Evolutionary conservation across 37 sponge, comb jelly and placozoan genomes (phyloP).

Genomic region (Axinella damicornis): DNA sequence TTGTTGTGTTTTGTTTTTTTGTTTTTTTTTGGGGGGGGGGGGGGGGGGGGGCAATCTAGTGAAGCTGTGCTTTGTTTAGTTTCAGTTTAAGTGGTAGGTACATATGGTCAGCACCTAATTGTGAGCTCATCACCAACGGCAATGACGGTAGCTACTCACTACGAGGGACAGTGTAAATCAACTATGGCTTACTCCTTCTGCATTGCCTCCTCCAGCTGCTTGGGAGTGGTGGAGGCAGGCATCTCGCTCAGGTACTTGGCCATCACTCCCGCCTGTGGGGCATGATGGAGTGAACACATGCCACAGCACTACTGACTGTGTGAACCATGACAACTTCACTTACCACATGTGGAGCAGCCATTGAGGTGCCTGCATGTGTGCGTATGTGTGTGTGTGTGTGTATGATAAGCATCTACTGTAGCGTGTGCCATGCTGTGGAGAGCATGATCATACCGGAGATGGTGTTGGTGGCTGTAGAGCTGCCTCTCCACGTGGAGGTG

Average conservation of each 20-base stretch:
- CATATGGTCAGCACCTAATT: too few species aligned
- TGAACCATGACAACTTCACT: too few species aligned
- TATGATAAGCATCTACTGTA: too few species aligned
- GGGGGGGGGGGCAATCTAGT: too few species aligned
- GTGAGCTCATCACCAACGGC: too few species aligned
- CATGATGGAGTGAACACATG: too few species aligned
- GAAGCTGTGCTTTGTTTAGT: neutral
- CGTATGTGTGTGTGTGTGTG: neutral
- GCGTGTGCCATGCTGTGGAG: too few species aligned
- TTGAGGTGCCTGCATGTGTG: constrained; percentile 34
- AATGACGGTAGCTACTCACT: too few species aligned
- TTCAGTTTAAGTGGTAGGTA: too few species aligned
- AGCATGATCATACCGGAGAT: constrained; percentile 49
- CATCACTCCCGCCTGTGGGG: neutral
- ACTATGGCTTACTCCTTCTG: neutral
- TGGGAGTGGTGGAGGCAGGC: neutral
- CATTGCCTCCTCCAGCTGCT: neutral
- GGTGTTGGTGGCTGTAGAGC: constrained; percentile 33
- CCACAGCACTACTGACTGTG: too few species aligned
- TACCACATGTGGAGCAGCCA: constrained; percentile 63
- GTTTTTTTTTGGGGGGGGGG: too few species aligned
- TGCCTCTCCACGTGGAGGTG: constrained; percentile 32
- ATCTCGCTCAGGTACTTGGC: constrained; percentile 11
- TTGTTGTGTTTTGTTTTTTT: neutral
- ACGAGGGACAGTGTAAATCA: too few species aligned